A percentile compares a stretch with the other conserved stretches of the same genome.
Evolutionary conservation across 2,113 vertebrate species (phyloP).

Genomic region (Motacilla alba): DNA sequence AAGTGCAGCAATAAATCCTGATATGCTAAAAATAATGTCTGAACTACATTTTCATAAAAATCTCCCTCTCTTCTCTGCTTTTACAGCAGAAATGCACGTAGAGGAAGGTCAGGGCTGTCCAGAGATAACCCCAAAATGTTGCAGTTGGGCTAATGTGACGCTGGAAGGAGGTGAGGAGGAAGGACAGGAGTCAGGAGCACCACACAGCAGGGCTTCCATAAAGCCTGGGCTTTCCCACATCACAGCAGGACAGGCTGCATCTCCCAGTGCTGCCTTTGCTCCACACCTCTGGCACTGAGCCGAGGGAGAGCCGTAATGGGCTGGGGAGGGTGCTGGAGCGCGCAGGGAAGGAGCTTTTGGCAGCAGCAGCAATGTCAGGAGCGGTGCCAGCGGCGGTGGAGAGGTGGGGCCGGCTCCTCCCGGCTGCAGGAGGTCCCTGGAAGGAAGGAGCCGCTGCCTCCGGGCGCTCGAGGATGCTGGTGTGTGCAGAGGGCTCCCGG

Average conservation of each 20-base stretch:
- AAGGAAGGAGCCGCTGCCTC: not conserved
- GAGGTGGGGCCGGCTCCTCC: not conserved
- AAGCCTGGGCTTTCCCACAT: not conserved
- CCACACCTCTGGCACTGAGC: not conserved
- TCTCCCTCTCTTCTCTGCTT: not conserved
- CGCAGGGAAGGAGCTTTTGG: accelerated
- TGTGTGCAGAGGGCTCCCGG: not conserved
- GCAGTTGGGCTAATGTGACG: not conserved
- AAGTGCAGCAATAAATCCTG: not conserved
- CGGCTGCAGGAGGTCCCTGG: not conserved
- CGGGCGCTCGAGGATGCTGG: accelerated
- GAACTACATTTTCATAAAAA: not conserved
- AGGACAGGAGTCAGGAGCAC: not conserved
- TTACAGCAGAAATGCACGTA: not conserved
- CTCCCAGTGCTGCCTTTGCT: not conserved
- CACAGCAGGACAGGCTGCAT: not conserved
- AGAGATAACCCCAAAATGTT: not conserved
- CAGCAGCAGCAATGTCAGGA: not conserved
- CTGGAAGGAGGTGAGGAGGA: not conserved
- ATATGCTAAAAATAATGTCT: not conserved
- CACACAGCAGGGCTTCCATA: not conserved
- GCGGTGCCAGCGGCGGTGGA: accelerated
- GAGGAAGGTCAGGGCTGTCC: not conserved
- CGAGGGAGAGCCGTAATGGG: accelerated
- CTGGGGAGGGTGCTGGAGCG: not conserved